phyloP scores from a whole-genome alignment of 2,888 invertebrate species.

The Cecidostiba fungosa region DNA sequence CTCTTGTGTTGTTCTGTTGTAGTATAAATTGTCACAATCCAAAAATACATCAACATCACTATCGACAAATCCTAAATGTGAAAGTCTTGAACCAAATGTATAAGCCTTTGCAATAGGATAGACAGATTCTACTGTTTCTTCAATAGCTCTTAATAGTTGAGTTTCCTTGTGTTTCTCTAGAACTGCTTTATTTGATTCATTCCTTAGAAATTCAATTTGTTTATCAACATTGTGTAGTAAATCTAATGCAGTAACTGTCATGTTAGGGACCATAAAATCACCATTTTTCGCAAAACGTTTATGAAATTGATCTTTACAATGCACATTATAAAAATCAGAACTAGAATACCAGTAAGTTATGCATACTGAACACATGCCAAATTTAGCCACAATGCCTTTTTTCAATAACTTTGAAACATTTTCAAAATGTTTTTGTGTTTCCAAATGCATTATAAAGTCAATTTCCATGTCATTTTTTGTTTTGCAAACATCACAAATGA shows the following conservation, averaged over 20 bases:
- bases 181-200: conserved; percentile 61
- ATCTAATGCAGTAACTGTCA: conserved; percentile 60
- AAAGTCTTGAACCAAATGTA: conserved; percentile 84
- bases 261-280: conserved; percentile 58
- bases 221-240: conserved; percentile 62
- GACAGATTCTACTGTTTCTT: conserved; percentile 61
- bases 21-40: conserved; percentile 70
- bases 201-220: conserved; percentile 50
- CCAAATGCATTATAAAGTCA: conserved; percentile 67
- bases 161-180: conserved; percentile 56
- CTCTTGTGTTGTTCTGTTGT: conserved; percentile 51
- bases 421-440: conserved; percentile 33
- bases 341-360: conserved; percentile 24
- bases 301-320: conserved; percentile 18
- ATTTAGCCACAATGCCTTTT: conserved; percentile 25
- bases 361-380: conserved; percentile 43
- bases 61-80: conserved; percentile 80
- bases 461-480: conserved; percentile 55
- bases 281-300: conserved; percentile 53
- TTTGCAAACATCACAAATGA: conserved; percentile 64
- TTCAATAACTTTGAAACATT: conserved; percentile 64
- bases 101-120: conserved; percentile 77
- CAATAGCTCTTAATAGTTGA: conserved; percentile 66
- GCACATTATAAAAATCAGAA: conserved; percentile 1
- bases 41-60: conserved; percentile 76